Conservation (phyloP, 2,797 vertebrate species). For the Poeciliopsis paucimaculata region DNA sequence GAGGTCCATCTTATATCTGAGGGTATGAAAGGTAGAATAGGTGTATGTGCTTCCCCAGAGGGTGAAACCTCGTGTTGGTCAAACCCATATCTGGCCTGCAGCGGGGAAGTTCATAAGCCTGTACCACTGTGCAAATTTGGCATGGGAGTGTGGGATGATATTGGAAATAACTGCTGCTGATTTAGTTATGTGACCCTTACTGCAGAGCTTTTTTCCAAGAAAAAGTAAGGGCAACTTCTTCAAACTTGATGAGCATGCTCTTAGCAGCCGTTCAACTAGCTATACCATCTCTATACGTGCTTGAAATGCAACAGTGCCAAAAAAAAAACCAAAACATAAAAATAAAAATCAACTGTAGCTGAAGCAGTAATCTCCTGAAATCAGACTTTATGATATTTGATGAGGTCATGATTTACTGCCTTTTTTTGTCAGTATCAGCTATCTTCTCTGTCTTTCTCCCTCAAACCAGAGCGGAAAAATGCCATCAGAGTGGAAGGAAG, state of each 20-base stretch:
- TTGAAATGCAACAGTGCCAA: conserved; percentile 21
- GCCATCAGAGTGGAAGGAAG: conserved; percentile 33
- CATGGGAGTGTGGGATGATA: conserved; percentile 9
- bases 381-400: conserved; percentile 23
- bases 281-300: conserved; percentile 17
- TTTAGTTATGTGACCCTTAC: conserved; percentile 16
- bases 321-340: not conserved
- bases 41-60: conserved; percentile 59
- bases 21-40: conserved; percentile 36
- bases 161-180: conserved; percentile 23
- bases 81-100: conserved; percentile 55
- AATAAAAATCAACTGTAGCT: conserved; percentile 8
- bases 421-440: conserved; percentile 14
- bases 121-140: conserved; percentile 81
- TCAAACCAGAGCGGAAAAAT: conserved; percentile 33
- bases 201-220: conserved; percentile 24
- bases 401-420: conserved; percentile 12
- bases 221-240: conserved; percentile 20
- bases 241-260: conserved; percentile 22
- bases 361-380: conserved; percentile 28
- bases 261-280: conserved; percentile 17
- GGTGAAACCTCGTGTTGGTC: conserved; percentile 44
- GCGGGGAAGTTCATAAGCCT: conserved; percentile 48
- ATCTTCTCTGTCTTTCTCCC: conserved; percentile 23
- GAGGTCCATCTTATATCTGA: conserved; percentile 38